Evolutionary conservation across 2,888 invertebrate genomes (phyloP), one percentile per base, ranked within the genome.

Genomic region (Stenotaenia linearis): DNA sequence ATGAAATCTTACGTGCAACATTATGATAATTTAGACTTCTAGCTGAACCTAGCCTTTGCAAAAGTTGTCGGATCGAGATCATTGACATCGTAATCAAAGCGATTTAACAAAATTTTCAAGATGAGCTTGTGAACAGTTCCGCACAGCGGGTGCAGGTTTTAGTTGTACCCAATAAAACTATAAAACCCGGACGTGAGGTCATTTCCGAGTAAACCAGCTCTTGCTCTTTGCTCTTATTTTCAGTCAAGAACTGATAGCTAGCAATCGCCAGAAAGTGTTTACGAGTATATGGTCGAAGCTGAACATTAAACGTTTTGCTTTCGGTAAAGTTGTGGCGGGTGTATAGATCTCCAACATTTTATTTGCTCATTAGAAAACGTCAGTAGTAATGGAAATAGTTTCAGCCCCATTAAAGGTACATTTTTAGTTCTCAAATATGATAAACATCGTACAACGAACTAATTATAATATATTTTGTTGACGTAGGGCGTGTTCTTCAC

Each of bases 341-440:
- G n/a, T 21, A n/a, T 50, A 50, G 50, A 50, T 50, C 50, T 50
- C 18, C 18, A 18, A 5, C 5, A n/a, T 21, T 18, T 50, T 50
- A 50, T 50, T 50, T 50, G 50, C 50, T 50, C 50, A 50, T n/a
- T 7, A n/a, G 18, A 15, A 50, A 50, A 5, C 21, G 5, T 18
- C 50, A 50, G 21, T 75, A 75, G 18, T n/a, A 32, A 75, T 75
- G 75, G 75, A 75, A 75, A 75, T 75, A 35, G 35, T 37, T n/a
- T 75, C 75, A 12, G 75, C 75, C 10, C 75, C 75, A 21, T 75
- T 75, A 37, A 75, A 75, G 75, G 75, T 75, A 75, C 4, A 69
- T 50, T 50, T 50, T n/a, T 18, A 18, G n/a, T n/a, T 15, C 21
- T 18, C 1, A 21, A 40, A 40, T 4, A n/a, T 0, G 3, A 15